Conservation (phyloP, 2,797 vertebrate genomes). For the Galaxias olidus region DNA sequence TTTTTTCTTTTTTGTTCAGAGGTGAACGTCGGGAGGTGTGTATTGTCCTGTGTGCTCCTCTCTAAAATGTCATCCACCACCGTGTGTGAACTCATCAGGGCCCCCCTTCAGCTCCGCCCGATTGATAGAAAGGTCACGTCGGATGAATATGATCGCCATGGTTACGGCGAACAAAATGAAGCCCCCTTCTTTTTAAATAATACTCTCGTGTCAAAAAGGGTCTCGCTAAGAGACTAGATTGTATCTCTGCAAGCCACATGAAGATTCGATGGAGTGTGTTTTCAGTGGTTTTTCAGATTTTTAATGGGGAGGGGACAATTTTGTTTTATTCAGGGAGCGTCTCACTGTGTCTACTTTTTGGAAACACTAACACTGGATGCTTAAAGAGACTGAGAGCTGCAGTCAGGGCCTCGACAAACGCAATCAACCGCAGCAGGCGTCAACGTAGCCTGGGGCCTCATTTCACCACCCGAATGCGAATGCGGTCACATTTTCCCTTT, state of each 20-base stretch:
- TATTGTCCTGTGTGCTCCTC: conserved; percentile 36
- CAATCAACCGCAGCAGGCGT: conserved; percentile 30
- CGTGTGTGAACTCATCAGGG: conserved; percentile 46
- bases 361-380: conserved; percentile 23
- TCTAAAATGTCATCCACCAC: conserved; percentile 62
- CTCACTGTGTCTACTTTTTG: conserved; percentile 12
- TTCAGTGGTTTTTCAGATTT: not conserved
- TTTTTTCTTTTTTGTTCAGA: not conserved
- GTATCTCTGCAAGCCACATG: conserved; percentile 28
- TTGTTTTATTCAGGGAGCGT: conserved; percentile 7
- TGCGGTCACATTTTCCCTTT: conserved; percentile 30
- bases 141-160: conserved; percentile 62
- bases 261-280: conserved; percentile 33
- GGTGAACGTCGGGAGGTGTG: conserved; percentile 8
- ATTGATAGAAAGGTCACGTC: conserved; percentile 68
- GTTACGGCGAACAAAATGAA: conserved; percentile 42
- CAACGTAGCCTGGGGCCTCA: conserved; percentile 25
- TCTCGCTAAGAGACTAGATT: conserved; percentile 26
- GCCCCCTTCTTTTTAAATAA: conserved; percentile 33
- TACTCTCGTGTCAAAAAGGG: conserved; percentile 21
- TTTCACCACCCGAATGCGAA: conserved; percentile 45
- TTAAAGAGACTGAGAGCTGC: conserved; percentile 52
- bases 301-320: conserved; percentile 2
- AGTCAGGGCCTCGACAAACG: conserved; percentile 52
- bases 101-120: conserved; percentile 44